A percentile compares a stretch with the other conserved stretches of the same genome.
Conservation (phyloP, 2,888 invertebrate genomes). For the Mantis religiosa region DNA sequence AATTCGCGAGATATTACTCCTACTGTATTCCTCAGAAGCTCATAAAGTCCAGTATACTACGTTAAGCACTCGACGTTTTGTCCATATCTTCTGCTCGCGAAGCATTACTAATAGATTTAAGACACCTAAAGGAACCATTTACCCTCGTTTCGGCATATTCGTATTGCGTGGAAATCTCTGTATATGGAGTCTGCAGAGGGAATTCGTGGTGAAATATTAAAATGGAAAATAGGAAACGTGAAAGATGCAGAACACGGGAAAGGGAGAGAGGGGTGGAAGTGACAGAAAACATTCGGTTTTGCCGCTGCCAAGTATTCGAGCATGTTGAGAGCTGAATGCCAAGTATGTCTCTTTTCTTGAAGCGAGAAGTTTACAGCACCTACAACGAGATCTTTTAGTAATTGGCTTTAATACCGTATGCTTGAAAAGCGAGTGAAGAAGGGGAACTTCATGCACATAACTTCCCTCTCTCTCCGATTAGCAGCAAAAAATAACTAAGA, state of each 20-base stretch:
- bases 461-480: neutral
- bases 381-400: neutral
- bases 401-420: neutral
- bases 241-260: slow-evolving; percentile 7
- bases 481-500: neutral
- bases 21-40: neutral
- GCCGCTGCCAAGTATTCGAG: neutral
- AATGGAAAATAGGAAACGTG: slow-evolving; percentile 9
- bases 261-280: neutral
- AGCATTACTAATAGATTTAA: slow-evolving; percentile 27
- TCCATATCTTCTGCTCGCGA: neutral
- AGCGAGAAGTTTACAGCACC: neutral
- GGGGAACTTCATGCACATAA: neutral
- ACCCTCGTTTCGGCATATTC: slow-evolving; percentile 1
- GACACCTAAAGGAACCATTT: slow-evolving; percentile 20
- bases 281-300: slow-evolving; percentile 1
- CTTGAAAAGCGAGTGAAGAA: neutral
- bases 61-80: neutral
- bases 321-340: neutral
- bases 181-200: slow-evolving; percentile 1
- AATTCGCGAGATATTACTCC: neutral
- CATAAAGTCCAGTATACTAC: slow-evolving; percentile 3
- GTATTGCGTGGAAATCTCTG: slow-evolving; percentile 10
- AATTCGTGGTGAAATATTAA: slow-evolving; percentile 16
- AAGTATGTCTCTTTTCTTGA: neutral